These are phyloP conservation scores for Lophotis ruficrista DNA, from an alignment of 2,113 vertebrate species.

Conservation along the genomic window DNA sequence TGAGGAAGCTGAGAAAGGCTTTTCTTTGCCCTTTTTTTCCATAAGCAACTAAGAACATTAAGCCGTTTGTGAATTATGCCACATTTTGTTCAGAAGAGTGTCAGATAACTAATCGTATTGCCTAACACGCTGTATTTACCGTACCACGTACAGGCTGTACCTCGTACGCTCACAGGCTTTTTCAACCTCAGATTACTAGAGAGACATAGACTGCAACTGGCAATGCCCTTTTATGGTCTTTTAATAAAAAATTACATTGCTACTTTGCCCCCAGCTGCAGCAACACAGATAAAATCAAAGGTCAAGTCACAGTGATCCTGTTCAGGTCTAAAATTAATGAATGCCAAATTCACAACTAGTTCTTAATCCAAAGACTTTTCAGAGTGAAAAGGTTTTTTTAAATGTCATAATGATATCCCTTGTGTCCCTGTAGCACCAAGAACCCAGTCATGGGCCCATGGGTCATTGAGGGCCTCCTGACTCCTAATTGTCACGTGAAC, in stretches of 20 bases:
- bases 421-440: background rate
- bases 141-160: background rate
- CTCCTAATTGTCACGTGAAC: background rate
- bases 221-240: background rate
- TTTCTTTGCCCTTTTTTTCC: background rate
- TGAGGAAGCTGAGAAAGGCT: background rate
- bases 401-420: background rate
- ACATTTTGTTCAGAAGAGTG: constrained; percentile 19
- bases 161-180: background rate
- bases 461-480: background rate
- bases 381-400: background rate
- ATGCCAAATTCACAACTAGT: background rate
- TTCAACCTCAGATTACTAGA: background rate
- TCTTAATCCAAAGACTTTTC: background rate
- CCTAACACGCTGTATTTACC: background rate
- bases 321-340: background rate
- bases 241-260: background rate
- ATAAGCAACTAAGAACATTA: background rate
- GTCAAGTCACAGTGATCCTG: background rate
- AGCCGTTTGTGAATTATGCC: constrained; percentile 31
- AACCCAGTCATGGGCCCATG: background rate
- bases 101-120: constrained; percentile 23
- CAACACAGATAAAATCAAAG: constrained; percentile 8
- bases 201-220: background rate
- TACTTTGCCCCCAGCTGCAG: background rate